Base-by-base conservation (phyloP, 1,140 invertebrate species). In the Micrasema minimum region DNA sequence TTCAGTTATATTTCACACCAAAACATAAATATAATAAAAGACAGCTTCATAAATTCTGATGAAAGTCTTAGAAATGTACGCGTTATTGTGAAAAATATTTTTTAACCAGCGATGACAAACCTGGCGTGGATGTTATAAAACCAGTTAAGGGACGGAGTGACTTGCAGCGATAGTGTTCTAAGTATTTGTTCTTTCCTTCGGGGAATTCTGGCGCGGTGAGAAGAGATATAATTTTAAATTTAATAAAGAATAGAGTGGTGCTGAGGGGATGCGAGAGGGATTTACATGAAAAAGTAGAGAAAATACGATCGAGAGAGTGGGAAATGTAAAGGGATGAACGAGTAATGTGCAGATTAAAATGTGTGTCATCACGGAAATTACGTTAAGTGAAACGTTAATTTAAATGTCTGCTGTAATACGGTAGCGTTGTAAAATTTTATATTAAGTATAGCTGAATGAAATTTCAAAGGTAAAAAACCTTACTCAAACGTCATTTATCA, bases 141-240 rank as follows among this genome's bases (percentile, higher is more conserved):
- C 9, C 55, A 59, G 37, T 43, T 59, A 59, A 41, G 26, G 35
- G 37, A 22, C n/a, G 16, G 37, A 59, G 55, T 59, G 55, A 59
- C 55, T 59, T 43, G 55, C 37, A 43, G 55, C 37, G 55, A 59
- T 59, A 43, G 55, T 59, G 37, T 41, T 10, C n/a, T 43, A 22
- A 20, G 11, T 31, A n/a, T 22, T 41, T 23, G 55, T 23, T 43
- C 37, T 43, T 41, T 59, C 22, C 48, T 51, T 59, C 31, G 55
- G 35, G 37, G 38, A 38, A 41, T 35, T 2, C 55, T 41, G 35
- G 55, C 55, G 37, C 48, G 20, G 48, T 43, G 18, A 22, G 55
- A 23, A 0, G 55, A 59, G 55, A 59, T 14, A 59, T 43, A 59
- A 43, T 59, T 59, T 59, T 22, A 59, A 59, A 59, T 59, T 59